phyloP scores from a whole-genome alignment of 2,797 vertebrate species.

The Calcarius lapponicus region DNA sequence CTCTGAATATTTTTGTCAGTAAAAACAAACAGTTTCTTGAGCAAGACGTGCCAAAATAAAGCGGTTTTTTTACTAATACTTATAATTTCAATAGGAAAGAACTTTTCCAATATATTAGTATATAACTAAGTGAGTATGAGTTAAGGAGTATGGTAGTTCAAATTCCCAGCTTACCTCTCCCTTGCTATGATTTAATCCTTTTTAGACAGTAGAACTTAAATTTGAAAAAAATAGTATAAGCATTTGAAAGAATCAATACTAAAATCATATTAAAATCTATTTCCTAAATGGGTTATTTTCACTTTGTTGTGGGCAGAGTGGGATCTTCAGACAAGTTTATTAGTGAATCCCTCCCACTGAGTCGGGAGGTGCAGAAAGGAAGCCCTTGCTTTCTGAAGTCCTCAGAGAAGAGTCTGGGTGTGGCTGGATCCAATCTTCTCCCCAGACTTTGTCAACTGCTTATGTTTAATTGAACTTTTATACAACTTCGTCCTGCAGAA shows the following conservation, averaged over 20 bases:
- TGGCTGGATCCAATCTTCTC: not conserved
- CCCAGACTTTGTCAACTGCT: not conserved
- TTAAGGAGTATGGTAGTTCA: not conserved
- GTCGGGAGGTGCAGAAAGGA: not conserved
- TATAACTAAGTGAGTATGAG: not conserved
- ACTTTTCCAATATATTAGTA: not conserved
- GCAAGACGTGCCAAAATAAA: not conserved
- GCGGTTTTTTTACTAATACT: not conserved
- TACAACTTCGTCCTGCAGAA: not conserved
- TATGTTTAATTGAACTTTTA: not conserved
- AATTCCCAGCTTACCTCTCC: not conserved
- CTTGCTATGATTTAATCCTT: slow-evolving; percentile 27
- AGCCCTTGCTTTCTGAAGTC: not conserved
- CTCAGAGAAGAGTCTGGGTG: not conserved
- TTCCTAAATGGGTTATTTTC: not conserved
- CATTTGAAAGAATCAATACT: not conserved
- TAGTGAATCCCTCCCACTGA: not conserved
- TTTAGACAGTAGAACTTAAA: slow-evolving; percentile 14
- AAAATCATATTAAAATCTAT: not conserved
- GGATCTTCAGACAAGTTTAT: not conserved
- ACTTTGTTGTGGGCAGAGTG: not conserved
- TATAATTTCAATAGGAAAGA: slow-evolving; percentile 6
- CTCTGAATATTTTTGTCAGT: not conserved
- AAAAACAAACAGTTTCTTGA: not conserved
- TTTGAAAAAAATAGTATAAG: not conserved